phyloP scores from a whole-genome alignment of 2,888 invertebrate genomes.

The Cynaeus angustus region DNA sequence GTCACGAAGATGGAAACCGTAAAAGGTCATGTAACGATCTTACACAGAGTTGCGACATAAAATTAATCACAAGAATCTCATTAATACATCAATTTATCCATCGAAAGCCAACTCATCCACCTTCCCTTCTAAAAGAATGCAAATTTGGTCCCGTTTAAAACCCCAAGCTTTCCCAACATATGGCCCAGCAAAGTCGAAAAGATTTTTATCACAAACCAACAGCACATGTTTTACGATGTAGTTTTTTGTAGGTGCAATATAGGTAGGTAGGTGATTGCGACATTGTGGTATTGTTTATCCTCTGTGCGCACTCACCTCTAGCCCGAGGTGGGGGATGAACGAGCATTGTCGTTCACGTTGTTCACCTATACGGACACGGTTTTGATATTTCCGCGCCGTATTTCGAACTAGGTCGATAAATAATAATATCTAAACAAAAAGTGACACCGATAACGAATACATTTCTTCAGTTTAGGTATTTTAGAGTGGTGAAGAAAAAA shows the following conservation, averaged over 20 bases:
- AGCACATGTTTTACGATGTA: slow-evolving; percentile 35
- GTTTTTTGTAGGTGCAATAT: slow-evolving; percentile 34
- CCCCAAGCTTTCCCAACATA: slow-evolving; percentile 9
- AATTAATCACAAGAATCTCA: neutral
- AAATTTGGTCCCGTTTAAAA: neutral
- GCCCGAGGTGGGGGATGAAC: slow-evolving; percentile 46
- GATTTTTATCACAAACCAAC: slow-evolving; percentile 33
- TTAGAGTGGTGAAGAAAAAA: slow-evolving; percentile 1
- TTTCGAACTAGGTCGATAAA: slow-evolving; percentile 38
- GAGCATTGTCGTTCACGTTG: slow-evolving; percentile 48
- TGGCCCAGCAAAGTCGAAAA: slow-evolving; percentile 9
- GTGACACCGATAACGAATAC: no score
- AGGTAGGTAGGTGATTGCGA: slow-evolving; percentile 44
- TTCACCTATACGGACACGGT: slow-evolving; percentile 44
- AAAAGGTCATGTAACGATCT: no score
- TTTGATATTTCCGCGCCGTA: slow-evolving; percentile 42
- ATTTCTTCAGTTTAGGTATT: neutral
- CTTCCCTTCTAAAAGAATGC: slow-evolving; percentile 13
- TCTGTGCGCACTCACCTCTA: slow-evolving; percentile 48
- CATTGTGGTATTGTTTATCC: slow-evolving; percentile 46
- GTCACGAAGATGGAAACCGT: no score
- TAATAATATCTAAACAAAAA: neutral
- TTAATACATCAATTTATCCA: neutral
- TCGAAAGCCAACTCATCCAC: neutral
- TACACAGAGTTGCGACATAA: no score